These are phyloP conservation scores for Macrostomum lignano DNA, from an alignment of 1,140 invertebrate species.

Conservation along the genomic window DNA sequence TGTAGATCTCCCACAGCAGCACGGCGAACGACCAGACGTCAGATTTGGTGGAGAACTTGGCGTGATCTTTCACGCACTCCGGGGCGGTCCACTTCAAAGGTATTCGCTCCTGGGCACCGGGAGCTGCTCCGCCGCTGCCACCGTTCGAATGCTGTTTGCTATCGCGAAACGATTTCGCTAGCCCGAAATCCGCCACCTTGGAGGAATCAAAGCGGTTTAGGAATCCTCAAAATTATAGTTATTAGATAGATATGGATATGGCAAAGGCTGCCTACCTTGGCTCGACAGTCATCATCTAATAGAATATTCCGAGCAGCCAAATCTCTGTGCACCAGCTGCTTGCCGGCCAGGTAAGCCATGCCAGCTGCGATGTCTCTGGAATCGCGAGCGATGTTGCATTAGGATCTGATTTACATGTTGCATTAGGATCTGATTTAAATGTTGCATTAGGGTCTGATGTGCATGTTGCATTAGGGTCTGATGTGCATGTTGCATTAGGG, in stretches of 20 bases:
- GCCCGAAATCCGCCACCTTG: too few species aligned
- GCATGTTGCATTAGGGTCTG: too few species aligned
- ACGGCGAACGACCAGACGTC: conserved; percentile 82
- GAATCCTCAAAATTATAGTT: too few species aligned
- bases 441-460: too few species aligned
- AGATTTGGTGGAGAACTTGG: conserved; percentile 33
- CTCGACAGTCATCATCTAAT: conserved; percentile 41
- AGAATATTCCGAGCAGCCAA: conserved; percentile 88
- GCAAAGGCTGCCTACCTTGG: not conserved
- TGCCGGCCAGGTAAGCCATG: conserved; percentile 87
- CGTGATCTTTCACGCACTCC: conserved; percentile 75
- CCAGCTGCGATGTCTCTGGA: conserved; percentile 74
- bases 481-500: too few species aligned
- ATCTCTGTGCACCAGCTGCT: conserved; percentile 84
- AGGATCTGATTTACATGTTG: not conserved
- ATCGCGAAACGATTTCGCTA: too few species aligned
- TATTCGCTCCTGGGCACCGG: conserved; percentile 44
- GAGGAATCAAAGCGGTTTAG: too few species aligned
- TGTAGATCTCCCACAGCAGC: conserved; percentile 95
- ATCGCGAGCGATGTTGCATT: conserved; percentile 8
- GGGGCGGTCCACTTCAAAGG: conserved; percentile 99
- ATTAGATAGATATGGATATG: not conserved
- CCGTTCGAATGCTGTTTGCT: too few species aligned
- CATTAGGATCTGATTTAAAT: too few species aligned
- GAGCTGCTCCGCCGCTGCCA: too few species aligned